These are phyloP conservation scores for Rhea americana DNA, from an alignment of 2,113 vertebrate species.

Conservation along the genomic window DNA sequence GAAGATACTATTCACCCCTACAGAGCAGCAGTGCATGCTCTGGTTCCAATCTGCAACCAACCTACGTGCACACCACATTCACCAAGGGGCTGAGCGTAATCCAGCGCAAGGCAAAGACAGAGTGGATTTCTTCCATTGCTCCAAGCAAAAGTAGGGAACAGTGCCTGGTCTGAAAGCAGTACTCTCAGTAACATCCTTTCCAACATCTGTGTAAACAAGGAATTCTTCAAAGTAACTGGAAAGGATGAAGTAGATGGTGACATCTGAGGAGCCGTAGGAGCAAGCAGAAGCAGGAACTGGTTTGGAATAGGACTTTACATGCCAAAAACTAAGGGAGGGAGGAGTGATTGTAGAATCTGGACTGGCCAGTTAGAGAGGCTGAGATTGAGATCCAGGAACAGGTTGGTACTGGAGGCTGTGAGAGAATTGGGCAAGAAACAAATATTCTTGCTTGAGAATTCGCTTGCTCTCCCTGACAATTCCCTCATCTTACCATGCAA, in stretches of 20 bases:
- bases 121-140: neutral
- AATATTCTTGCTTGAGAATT: neutral
- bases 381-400: neutral
- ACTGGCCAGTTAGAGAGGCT: neutral
- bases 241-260: neutral
- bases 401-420: neutral
- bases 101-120: neutral
- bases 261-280: neutral
- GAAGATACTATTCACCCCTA: neutral
- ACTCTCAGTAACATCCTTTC: neutral
- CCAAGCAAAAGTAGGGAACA: neutral
- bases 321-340: neutral
- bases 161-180: neutral
- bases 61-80: neutral
- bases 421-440: neutral
- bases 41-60: neutral
- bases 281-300: neutral
- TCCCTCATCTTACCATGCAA: neutral
- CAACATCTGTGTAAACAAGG: neutral
- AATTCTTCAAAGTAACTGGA: neutral
- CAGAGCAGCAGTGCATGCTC: neutral
- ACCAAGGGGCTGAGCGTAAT: neutral
- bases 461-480: neutral
- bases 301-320: neutral
- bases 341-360: neutral